Base-by-base conservation (phyloP, 2,113 vertebrate species). In the Phaethornis superciliosus region DNA sequence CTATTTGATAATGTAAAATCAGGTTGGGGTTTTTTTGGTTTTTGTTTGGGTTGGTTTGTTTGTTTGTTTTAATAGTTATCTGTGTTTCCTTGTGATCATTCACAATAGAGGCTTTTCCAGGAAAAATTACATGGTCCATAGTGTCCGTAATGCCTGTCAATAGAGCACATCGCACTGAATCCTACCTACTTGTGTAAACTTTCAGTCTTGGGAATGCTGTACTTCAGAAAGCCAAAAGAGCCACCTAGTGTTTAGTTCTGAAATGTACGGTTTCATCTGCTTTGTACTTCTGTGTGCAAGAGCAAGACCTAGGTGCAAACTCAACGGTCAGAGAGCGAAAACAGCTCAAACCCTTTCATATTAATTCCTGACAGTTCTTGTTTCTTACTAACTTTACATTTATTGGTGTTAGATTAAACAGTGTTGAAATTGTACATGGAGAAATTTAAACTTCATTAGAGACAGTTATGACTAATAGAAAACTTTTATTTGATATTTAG, bases 181-280 rank as follows among this genome's bases (percentile, higher is more conserved):
- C 5, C 0, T 5, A 47, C 3, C 46, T 56, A 2, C 37, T 52
- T 59, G 21, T 56, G 42, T 51, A 26, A 77, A 44, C 40, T 2
- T 32, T 33, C 40, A 12, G 54, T 15, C 32, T n/a, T 42, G 54
- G n/a, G 32, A 42, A 60, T 17, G 7, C 30, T 35, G 24, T 24
- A 14, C 56, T 89, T 68, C 5, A 71, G 75, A 65, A 63, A 78
- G 70, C 65, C 81, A 37, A 64, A n/a, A 42, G 93, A 86, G 96
- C 93, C 96, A 88, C 51, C 96, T 95, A 86, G 79, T 72, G 96
- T 75, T 91, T 60, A 47, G 51, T 56, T 46, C 75, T 2, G 35
- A 74, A 78, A 77, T n/a, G 19, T 37, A 74, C 37, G 63, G 13
- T 16, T 91, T 22, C 19, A 4, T 24, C 40, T 20, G 3, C 1